These are phyloP conservation scores for Chironex yamaguchii DNA, from an alignment of 30 jellyfish, hydroid and myxozoan species.

Conservation along the genomic window DNA sequence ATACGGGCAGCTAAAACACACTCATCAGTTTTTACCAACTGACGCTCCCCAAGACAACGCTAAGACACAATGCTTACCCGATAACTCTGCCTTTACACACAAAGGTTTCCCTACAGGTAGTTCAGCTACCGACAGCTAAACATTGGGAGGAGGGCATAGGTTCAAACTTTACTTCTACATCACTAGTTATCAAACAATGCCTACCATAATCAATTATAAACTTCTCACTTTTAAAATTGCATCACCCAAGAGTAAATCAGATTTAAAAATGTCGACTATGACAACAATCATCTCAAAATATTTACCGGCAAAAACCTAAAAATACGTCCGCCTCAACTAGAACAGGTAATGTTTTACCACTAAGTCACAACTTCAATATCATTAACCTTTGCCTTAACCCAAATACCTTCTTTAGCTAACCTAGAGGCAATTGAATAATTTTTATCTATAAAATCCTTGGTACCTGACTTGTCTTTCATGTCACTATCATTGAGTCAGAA, in stretches of 20 bases:
- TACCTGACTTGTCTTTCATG: too few species aligned
- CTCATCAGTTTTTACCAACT: constrained; percentile 18
- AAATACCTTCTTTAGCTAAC: constrained; percentile 17
- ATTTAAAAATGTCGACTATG: not conserved
- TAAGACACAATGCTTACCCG: not conserved
- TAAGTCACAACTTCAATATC: constrained; percentile 7
- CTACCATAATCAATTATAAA: not conserved
- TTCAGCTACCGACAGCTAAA: not conserved
- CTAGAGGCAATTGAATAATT: not conserved
- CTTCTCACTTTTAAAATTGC: not conserved
- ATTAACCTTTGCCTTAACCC: not conserved
- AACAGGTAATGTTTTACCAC: not conserved
- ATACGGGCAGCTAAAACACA: constrained; percentile 8
- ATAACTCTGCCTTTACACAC: constrained; percentile 5
- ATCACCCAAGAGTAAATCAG: constrained; percentile 4
- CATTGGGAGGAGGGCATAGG: constrained; percentile 3
- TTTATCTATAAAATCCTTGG: not conserved
- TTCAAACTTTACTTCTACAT: not conserved
- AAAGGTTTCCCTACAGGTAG: constrained; percentile 16
- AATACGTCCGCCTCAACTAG: not conserved
- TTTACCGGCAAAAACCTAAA: not conserved
- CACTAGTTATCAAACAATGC: not conserved
- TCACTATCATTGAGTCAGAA: too few species aligned
- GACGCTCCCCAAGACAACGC: constrained; percentile 6
- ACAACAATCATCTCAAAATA: constrained; percentile 4